Evolutionary conservation across 1,140 invertebrate genomes (phyloP).

Genomic region (Drosophila asahinai): DNA sequence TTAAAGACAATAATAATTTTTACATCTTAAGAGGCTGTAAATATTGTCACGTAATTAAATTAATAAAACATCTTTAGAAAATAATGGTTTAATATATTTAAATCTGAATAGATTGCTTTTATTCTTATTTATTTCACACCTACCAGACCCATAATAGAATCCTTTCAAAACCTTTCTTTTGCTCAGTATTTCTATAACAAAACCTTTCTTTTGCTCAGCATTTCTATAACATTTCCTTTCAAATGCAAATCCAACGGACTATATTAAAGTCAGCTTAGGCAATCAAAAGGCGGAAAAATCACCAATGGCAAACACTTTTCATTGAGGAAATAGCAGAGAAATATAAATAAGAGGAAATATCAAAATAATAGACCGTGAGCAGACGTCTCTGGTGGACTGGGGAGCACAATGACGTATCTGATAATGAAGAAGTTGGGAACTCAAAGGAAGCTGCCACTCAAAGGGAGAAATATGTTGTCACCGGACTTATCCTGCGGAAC

Average conservation of each 20-base stretch:
- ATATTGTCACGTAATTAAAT: no score
- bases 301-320: slow-evolving; percentile 36
- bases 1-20: not conserved
- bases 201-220: slow-evolving; percentile 1
- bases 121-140: not conserved
- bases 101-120: not conserved
- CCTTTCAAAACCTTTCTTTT: slow-evolving; percentile 16
- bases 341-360: slow-evolving; percentile 63
- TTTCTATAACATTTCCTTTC: not conserved
- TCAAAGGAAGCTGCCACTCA: slow-evolving; percentile 69
- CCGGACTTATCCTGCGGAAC: slow-evolving; percentile 50
- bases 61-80: no score
- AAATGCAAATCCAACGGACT: slow-evolving; percentile 32
- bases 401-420: slow-evolving; percentile 27
- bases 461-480: slow-evolving; percentile 55
- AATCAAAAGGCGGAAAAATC: slow-evolving; percentile 25
- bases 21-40: not conserved
- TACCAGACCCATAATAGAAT: not conserved
- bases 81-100: not conserved
- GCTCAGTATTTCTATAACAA: not conserved
- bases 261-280: slow-evolving; percentile 50
- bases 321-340: slow-evolving; percentile 21
- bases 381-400: slow-evolving; percentile 47
- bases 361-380: slow-evolving; percentile 65
- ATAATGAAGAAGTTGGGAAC: slow-evolving; percentile 58